A percentile compares a stretch with the other conserved stretches of the same genome.
Evolutionary conservation across 2,113 vertebrate genomes (phyloP).

Genomic region (Microcebus griseorufus): DNA sequence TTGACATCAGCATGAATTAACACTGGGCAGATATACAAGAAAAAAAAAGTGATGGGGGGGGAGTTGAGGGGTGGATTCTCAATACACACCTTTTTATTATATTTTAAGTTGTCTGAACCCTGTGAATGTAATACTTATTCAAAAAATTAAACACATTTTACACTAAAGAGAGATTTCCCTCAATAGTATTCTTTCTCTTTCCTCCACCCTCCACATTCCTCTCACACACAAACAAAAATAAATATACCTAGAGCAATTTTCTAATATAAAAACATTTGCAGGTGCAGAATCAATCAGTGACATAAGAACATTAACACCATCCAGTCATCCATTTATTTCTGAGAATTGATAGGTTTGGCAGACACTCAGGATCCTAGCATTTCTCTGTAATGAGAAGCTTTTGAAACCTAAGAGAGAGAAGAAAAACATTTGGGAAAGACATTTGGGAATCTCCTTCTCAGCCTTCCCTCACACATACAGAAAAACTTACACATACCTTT

Average conservation of each 20-base stretch:
- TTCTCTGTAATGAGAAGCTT: not conserved
- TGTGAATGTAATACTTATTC: not conserved
- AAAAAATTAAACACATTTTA: not conserved
- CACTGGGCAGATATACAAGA: not conserved
- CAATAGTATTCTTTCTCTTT: not conserved
- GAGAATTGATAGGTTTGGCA: not conserved
- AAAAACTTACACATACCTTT: not conserved
- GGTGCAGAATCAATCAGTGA: not conserved
- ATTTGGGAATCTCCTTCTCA: not conserved
- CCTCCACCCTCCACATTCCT: too few relatives aligned
- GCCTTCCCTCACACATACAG: not conserved
- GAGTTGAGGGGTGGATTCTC: not conserved
- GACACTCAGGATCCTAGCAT: not conserved
- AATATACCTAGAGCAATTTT: not conserved
- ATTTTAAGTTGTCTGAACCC: not conserved
- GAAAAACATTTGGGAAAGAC: not conserved
- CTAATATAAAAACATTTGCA: not conserved
- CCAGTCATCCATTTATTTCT: not conserved
- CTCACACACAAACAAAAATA: not conserved
- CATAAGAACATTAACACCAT: accelerated
- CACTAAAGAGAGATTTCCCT: not conserved
- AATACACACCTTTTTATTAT: not conserved
- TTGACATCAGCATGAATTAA: not conserved
- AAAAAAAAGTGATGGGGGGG: not conserved
- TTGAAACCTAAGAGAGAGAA: not conserved